phyloP scores from a whole-genome alignment of 2,797 vertebrate genomes.

The Sebastes dallii region DNA sequence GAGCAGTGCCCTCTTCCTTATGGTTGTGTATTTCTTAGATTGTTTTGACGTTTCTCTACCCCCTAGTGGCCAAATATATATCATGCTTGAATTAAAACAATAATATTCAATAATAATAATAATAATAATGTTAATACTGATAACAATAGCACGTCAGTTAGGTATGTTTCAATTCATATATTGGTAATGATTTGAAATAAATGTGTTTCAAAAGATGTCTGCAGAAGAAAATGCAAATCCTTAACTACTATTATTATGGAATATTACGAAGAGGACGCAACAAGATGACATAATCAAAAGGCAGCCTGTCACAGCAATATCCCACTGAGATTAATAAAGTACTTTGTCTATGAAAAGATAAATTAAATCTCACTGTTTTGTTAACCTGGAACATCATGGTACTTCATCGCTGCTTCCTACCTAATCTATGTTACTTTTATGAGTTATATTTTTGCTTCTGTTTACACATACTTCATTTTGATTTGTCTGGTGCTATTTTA shows the following conservation, averaged over 20 bases:
- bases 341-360: not conserved
- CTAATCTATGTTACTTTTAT: not conserved
- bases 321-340: too few relatives aligned
- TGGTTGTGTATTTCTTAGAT: not conserved
- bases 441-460: not conserved
- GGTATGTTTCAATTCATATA: not conserved
- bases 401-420: not conserved
- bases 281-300: too few relatives aligned
- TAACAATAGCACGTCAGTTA: not conserved
- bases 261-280: not conserved
- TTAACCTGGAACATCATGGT: not conserved
- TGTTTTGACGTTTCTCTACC: not conserved
- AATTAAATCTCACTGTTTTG: not conserved
- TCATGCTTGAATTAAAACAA: not conserved
- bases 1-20: not conserved
- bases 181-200: not conserved
- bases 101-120: too few relatives aligned
- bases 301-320: too few relatives aligned
- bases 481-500: constrained; percentile 2
- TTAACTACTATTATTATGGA: not conserved
- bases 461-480: not conserved
- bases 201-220: not conserved
- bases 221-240: not conserved
- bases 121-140: not conserved
- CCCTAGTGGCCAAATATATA: not conserved